Evolutionary conservation across 2,888 invertebrate genomes (phyloP).

Genomic region (Chloromyia formosa): DNA sequence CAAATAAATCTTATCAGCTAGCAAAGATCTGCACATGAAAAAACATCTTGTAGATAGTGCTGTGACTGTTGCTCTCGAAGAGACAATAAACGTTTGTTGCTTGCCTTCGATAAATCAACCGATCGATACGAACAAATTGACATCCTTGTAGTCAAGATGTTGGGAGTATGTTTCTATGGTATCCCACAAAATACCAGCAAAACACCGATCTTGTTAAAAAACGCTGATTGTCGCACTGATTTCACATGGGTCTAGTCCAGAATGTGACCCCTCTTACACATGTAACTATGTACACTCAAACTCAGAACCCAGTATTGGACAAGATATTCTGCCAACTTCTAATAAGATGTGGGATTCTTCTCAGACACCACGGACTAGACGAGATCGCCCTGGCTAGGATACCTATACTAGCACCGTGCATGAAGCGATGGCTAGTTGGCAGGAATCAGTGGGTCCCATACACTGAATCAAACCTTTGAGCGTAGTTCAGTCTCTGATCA

Average conservation of each 20-base stretch:
- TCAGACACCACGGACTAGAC: no score
- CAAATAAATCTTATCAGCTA: slow-evolving; percentile 33
- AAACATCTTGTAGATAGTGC: slow-evolving; percentile 26
- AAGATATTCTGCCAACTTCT: slow-evolving; percentile 11
- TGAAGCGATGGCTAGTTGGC: not conserved
- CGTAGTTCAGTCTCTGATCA: slow-evolving; percentile 22
- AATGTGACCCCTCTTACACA: not conserved
- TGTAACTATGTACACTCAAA: no score
- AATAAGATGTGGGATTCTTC: slow-evolving; percentile 25
- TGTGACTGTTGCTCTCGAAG: slow-evolving; percentile 9
- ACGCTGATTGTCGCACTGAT: slow-evolving; percentile 34
- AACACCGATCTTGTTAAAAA: slow-evolving; percentile 36
- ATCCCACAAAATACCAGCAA: slow-evolving; percentile 22
- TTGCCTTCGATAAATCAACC: slow-evolving; percentile 45
- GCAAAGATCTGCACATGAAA: slow-evolving; percentile 12
- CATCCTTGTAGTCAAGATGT: slow-evolving; percentile 34
- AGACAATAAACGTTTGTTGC: slow-evolving; percentile 44
- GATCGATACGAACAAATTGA: slow-evolving; percentile 47
- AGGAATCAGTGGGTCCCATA: not conserved
- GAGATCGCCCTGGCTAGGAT: no score
- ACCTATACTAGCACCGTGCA: not conserved
- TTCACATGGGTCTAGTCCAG: slow-evolving; percentile 25
- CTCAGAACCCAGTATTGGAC: not conserved
- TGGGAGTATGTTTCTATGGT: not conserved
- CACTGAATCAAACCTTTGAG: not conserved